phyloP scores from a whole-genome alignment of 2,888 invertebrate species.

The Brenthis daphne region DNA sequence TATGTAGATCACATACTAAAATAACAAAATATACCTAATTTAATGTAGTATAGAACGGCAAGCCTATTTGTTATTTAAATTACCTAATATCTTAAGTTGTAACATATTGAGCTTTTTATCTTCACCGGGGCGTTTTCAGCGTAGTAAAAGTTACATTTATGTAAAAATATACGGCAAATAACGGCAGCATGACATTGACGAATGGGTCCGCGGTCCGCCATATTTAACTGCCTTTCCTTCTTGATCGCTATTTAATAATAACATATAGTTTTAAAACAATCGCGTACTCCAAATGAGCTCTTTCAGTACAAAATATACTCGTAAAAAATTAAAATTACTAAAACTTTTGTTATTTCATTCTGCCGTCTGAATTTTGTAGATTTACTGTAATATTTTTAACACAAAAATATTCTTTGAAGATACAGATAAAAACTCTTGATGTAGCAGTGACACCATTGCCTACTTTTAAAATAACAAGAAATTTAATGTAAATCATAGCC shows the following conservation, averaged over 20 bases:
- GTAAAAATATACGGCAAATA: slow-evolving; percentile 68
- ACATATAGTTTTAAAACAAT: slow-evolving; percentile 1
- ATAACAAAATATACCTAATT: too few relatives aligned
- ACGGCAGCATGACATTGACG: slow-evolving; percentile 62
- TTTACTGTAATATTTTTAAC: too few relatives aligned
- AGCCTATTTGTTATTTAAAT: slow-evolving; percentile 25
- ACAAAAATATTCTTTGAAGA: neutral
- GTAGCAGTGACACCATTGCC: neutral
- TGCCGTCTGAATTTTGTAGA: too few relatives aligned
- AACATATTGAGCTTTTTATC: slow-evolving; percentile 36
- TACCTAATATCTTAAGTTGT: slow-evolving; percentile 25
- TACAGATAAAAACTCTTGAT: neutral
- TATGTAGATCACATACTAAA: neutral
- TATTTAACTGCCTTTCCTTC: slow-evolving; percentile 43
- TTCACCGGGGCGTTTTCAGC: slow-evolving; percentile 28
- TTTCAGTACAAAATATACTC: neutral
- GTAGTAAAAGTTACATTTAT: slow-evolving; percentile 59
- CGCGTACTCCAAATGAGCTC: neutral
- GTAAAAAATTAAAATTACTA: neutral
- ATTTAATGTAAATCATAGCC: neutral
- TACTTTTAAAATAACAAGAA: neutral
- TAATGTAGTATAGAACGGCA: neutral
- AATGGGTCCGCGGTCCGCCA: slow-evolving; percentile 56
- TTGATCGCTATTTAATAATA: slow-evolving; percentile 51
- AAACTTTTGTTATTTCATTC: too few relatives aligned